Base-by-base conservation (phyloP, 2,888 invertebrate genomes). In the Ophraella communa region DNA sequence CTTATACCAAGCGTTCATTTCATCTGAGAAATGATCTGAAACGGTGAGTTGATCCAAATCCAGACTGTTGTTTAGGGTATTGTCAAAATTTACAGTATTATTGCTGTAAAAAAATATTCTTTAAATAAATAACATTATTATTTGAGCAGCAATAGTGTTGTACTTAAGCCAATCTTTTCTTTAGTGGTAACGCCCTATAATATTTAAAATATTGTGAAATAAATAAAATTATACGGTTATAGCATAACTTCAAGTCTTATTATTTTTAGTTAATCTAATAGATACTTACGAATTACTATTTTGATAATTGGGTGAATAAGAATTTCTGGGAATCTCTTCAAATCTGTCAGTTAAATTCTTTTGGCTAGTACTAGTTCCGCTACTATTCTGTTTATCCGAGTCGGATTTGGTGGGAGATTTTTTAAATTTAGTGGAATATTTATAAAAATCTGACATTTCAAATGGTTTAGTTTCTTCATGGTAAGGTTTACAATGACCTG, bases 391-490 rank as follows among this genome's bases (percentile, higher is more conserved):
- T 27, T 49, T 23, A 5, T 60, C 62, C 42, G n/a, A 57, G 47
- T 63, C 66, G 39, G 20, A 39, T 27, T 64, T 74, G 49, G 52
- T 68, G 11, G 80, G 80, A 5, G 80, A 79, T 62, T 80, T 94
- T 90, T 67, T 96, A 88, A 92, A 95, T 80, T 96, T 95, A 4
- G 95, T 96, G 56, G 96, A 97, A 81, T 98, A 98, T 83, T 97
- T 98, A 81, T 96, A 98, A 82, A 96, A 97, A 82, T 98, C 98
- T 0, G 96, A 91, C 94, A 97, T 96, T 85, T 97, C 97, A 83
- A 96, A 98, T 2, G 97, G 97, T 80, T 98, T 98, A 0, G 94
- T 94, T 62, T 95, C 93, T 84, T 98, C 97, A 76, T 94, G 88
- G 79, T 94, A 95, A 0, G 95, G 95, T 80, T 94, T 94, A 84